These are phyloP conservation scores for Noctua comes DNA, from an alignment of 2,888 invertebrate species.

Conservation along the genomic window DNA sequence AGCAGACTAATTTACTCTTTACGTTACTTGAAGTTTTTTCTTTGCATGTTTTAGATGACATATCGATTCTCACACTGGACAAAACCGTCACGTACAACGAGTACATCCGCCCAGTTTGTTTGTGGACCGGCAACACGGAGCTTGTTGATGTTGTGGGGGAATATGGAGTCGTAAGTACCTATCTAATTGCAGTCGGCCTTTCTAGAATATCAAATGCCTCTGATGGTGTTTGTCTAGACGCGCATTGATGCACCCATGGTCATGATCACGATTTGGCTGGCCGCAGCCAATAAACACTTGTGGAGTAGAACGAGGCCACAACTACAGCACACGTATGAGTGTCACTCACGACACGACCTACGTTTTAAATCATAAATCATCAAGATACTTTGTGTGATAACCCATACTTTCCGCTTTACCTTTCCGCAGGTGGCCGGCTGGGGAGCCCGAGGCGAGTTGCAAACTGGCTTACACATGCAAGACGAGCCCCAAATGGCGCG, in stretches of 20 bases:
- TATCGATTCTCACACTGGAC: conserved; percentile 88
- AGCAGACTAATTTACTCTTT: not conserved
- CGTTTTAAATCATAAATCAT: not conserved
- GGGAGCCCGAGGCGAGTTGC: conserved; percentile 85
- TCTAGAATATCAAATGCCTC: not conserved
- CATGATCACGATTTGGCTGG: not conserved
- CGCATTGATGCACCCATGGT: not conserved
- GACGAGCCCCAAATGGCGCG: conserved; percentile 88
- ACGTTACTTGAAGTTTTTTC: not conserved
- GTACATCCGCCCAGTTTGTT: conserved; percentile 90
- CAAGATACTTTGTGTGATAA: not conserved
- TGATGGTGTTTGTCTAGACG: not conserved
- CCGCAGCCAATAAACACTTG: not conserved
- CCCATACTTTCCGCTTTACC: too few relatives aligned
- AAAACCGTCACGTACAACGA: conserved; percentile 84
- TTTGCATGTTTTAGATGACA: conserved; percentile 84
- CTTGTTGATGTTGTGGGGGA: conserved; percentile 80
- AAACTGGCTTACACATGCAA: conserved; percentile 78
- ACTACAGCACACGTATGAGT: not conserved
- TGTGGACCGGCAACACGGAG: conserved; percentile 88
- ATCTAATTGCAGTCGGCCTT: not conserved
- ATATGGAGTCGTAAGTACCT: conserved; percentile 83
- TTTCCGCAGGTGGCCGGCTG: conserved; percentile 89
- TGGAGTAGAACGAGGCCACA: not conserved
- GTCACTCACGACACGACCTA: not conserved